These are phyloP conservation scores for Drosophila littoralis DNA, from an alignment of 1,140 invertebrate species.

Conservation along the genomic window DNA sequence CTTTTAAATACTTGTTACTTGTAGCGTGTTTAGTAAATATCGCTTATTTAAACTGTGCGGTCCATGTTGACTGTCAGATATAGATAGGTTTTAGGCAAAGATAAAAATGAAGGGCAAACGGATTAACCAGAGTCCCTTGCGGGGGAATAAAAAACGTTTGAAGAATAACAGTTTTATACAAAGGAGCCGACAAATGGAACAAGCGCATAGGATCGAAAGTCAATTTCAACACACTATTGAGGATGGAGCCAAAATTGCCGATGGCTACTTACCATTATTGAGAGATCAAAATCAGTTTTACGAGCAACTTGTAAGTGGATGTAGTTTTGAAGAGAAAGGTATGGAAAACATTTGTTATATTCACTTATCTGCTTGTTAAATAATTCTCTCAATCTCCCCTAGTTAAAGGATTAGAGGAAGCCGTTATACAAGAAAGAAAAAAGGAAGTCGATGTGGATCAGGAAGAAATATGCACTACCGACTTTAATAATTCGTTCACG, in stretches of 20 bases:
- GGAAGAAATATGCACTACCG: not conserved
- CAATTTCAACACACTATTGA: conserved; percentile 14
- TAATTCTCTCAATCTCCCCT: not conserved
- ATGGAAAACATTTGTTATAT: not conserved
- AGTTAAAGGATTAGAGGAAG: not conserved
- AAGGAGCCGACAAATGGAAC: conserved; percentile 70
- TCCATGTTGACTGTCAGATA: not conserved
- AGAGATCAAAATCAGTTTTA: conserved; percentile 50
- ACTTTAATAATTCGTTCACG: conserved; percentile 54
- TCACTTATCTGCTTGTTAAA: not conserved
- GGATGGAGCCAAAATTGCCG: conserved; percentile 31
- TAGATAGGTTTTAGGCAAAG: not conserved
- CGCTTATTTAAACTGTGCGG: not conserved
- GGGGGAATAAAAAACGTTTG: conserved; percentile 47
- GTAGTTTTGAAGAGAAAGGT: conserved; percentile 39
- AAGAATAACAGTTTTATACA: conserved; percentile 68
- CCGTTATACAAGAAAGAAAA: not conserved
- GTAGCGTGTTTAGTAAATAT: too few relatives aligned
- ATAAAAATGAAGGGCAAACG: conserved; percentile 26
- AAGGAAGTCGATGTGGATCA: not conserved
- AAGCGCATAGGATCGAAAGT: conserved; percentile 44
- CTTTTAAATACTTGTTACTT: too few relatives aligned
- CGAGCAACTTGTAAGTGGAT: conserved; percentile 60
- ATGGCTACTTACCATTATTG: conserved; percentile 34
- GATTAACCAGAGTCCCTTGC: conserved; percentile 3